phyloP scores from a whole-genome alignment of 2,888 invertebrate genomes.

The Rhaphigaster nebulosa region DNA sequence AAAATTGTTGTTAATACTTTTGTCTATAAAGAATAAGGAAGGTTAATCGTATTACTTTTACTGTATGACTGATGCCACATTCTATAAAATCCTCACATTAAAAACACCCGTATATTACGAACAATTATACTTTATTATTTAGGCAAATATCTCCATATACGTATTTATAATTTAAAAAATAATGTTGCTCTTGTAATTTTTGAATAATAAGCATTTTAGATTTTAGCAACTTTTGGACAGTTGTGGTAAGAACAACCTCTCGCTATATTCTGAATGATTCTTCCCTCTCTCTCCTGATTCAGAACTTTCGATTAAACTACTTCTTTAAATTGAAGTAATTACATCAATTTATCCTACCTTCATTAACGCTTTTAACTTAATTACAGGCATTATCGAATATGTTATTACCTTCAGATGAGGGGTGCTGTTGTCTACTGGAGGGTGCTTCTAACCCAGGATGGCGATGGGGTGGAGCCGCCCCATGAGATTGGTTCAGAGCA shows the following conservation, averaged over 20 bases:
- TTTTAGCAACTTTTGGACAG: no score
- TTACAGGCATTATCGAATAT: neutral
- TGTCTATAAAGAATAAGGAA: no score
- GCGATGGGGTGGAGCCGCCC: constrained; percentile 19
- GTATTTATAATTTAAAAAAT: no score
- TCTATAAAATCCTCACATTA: no score
- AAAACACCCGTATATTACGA: no score
- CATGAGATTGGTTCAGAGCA: neutral
- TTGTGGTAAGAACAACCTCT: neutral
- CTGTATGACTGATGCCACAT: no score
- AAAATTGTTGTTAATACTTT: no score
- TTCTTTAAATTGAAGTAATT: neutral
- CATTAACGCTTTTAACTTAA: neutral
- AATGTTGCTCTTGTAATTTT: no score
- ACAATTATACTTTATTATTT: no score
- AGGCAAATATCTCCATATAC: no score
- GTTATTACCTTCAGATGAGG: neutral
- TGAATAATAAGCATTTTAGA: no score
- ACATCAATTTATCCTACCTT: neutral
- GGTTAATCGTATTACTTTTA: no score
- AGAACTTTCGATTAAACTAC: neutral
- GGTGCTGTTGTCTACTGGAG: neutral
- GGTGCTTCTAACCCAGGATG: neutral
- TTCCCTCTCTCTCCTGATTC: neutral
- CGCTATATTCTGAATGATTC: neutral